Base-by-base conservation (phyloP, 2,113 vertebrate species). In the Bos taurus region DNA sequence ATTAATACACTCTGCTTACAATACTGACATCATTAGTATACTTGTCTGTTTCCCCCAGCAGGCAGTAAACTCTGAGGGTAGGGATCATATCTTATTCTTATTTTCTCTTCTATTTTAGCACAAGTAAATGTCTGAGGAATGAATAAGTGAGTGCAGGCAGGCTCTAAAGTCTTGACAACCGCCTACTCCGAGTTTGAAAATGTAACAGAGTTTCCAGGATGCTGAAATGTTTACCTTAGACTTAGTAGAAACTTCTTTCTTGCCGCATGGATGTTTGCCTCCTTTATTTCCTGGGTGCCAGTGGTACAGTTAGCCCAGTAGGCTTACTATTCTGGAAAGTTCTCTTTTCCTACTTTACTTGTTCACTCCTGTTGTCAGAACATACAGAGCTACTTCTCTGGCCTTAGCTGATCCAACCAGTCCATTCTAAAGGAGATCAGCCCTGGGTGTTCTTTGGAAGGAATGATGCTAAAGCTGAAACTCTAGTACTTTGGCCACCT, bases 11-110 rank as follows among this genome's bases (percentile, higher is more conserved):
- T 62, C 16, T 0, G 26, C 78, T 96, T 71, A 26, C 84, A 54
- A 6, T 26, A 30, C 88, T 88, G 93, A 94, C 95, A 90, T 96
- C 96, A 90, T 97, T 85, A 97, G 62, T 67, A 33, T 19, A 71
- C 60, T 94, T 84, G 60, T 90, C 90, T 96, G 71, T 80, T 89
- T 80, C 64, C 25, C 6, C 52, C 6, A 13, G 80, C 88, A 96
- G 62, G 46, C 81, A 90, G 88, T 92, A 83, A 97, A 88, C 40
- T 77, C 88, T 43, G 25, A 90, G 90, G 67, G 46, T 52, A 90
- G 46, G n/a, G 19, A 94, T 89, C 48, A 36, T 57, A 90, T 59
- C 91, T 88, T 77, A 43, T n/a, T 91, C 11, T 84, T 95, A 19
- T 83, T 54, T 56, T 86, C 48, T 0, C 33, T 97, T 91, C 80